These are phyloP conservation scores for Anagrus nilaparvatae DNA, from an alignment of 1,140 invertebrate genomes.

Conservation along the genomic window DNA sequence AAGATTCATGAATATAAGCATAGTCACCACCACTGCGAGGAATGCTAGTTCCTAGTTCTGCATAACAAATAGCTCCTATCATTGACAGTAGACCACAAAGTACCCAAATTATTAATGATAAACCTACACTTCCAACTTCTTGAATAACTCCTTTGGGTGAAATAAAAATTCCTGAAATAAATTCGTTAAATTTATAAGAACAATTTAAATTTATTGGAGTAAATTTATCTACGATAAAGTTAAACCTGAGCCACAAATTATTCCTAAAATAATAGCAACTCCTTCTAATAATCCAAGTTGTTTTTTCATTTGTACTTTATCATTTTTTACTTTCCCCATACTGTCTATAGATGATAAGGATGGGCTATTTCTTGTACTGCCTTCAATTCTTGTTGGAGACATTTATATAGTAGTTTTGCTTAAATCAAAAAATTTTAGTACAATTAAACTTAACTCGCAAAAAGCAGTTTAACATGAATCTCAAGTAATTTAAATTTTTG, in stretches of 20 bases:
- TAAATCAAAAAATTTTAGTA: too few relatives aligned
- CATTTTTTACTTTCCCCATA: constrained; percentile 22
- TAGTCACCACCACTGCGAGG: constrained; percentile 89
- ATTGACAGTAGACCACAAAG: constrained; percentile 77
- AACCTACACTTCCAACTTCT: constrained; percentile 77
- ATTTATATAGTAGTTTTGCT: too few relatives aligned
- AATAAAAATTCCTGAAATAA: constrained; percentile 70
- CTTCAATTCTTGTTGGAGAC: too few relatives aligned
- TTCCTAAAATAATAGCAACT: constrained; percentile 77
- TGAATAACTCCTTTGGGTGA: constrained; percentile 88
- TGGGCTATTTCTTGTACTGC: too few relatives aligned
- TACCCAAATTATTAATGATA: constrained; percentile 82
- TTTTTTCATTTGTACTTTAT: constrained; percentile 63
- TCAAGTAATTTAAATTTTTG: too few relatives aligned
- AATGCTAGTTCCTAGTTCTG: constrained; percentile 76
- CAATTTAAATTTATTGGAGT: background rate
- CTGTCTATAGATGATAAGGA: too few relatives aligned
- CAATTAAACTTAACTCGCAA: too few relatives aligned
- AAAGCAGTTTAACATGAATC: too few relatives aligned
- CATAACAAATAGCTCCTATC: constrained; percentile 88
- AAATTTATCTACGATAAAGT: constrained; percentile 2
- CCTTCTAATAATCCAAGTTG: constrained; percentile 75
- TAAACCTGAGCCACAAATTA: constrained; percentile 81
- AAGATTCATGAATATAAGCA: constrained; percentile 83
- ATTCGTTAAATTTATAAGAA: constrained; percentile 1